phyloP scores from a whole-genome alignment of 1,140 invertebrate species.

The Drosophila kikkawai region DNA sequence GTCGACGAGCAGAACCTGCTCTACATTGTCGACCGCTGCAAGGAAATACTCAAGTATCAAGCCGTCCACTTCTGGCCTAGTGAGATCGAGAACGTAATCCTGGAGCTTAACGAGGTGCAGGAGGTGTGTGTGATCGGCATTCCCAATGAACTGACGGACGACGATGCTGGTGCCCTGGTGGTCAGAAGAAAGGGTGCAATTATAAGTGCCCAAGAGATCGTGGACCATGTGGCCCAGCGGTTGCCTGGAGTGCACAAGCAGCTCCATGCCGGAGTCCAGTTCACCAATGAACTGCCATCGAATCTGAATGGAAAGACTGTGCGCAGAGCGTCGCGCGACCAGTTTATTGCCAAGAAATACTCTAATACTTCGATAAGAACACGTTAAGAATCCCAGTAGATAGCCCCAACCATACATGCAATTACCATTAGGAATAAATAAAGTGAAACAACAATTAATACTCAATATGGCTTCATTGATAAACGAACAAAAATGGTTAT shows the following conservation, averaged over 20 bases:
- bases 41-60: conserved; percentile 6
- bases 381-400: not conserved
- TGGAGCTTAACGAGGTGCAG: not conserved
- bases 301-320: conserved; percentile 6
- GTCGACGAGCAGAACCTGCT: not conserved
- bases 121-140: conserved; percentile 9
- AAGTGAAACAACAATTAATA: not conserved
- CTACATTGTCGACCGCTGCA: conserved; percentile 5
- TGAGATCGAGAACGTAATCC: conserved; percentile 5
- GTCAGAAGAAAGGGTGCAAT: not conserved
- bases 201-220: not conserved
- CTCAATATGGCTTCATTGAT: not conserved
- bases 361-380: not conserved
- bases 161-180: not conserved
- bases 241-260: conserved; percentile 8
- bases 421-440: not conserved
- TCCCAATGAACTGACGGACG: not conserved
- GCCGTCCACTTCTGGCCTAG: conserved; percentile 8
- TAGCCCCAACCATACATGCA: not conserved
- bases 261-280: conserved; percentile 13
- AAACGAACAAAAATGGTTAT: not conserved
- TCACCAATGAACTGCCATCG: not conserved
- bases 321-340: not conserved
- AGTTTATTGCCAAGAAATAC: not conserved
- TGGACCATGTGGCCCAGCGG: not conserved